These are phyloP conservation scores for Halocynthia aurantium DNA, from an alignment of 23 tunicate genomes.

Conservation along the genomic window DNA sequence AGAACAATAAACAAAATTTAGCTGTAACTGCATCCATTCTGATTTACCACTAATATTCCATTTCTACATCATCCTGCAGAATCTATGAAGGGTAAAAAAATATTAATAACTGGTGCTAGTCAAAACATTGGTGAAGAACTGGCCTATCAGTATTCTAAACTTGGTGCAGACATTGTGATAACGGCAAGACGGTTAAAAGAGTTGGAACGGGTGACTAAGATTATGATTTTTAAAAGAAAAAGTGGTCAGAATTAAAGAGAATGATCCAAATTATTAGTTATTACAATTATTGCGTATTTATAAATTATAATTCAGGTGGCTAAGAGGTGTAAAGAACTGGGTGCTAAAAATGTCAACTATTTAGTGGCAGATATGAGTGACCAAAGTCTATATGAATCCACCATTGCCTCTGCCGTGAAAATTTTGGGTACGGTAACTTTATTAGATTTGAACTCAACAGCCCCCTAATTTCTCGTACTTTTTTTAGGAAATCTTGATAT, in stretches of 20 bases:
- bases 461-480: not conserved
- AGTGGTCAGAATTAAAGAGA: too few relatives aligned
- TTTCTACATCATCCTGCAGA: conserved; percentile 11
- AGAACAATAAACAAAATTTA: too few relatives aligned
- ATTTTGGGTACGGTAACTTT: conserved; percentile 27
- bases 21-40: too few relatives aligned
- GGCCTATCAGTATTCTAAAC: conserved; percentile 57
- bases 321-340: conserved; percentile 33
- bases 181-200: conserved; percentile 45
- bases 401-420: conserved; percentile 26
- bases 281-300: too few relatives aligned
- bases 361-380: conserved; percentile 67
- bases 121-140: conserved; percentile 78
- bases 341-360: conserved; percentile 42
- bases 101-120: conserved; percentile 73
- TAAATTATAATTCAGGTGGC: conserved; percentile 41
- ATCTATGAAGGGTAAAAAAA: conserved; percentile 24
- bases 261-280: too few relatives aligned
- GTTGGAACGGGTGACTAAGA: conserved; percentile 27
- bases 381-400: conserved; percentile 9
- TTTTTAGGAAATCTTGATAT: conserved; percentile 52
- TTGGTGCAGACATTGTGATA: conserved; percentile 51
- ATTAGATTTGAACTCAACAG: not conserved
- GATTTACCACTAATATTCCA: too few relatives aligned
- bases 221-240: not conserved